phyloP scores from a whole-genome alignment of 2,888 invertebrate species.

The Eucriotettix oculatus region DNA sequence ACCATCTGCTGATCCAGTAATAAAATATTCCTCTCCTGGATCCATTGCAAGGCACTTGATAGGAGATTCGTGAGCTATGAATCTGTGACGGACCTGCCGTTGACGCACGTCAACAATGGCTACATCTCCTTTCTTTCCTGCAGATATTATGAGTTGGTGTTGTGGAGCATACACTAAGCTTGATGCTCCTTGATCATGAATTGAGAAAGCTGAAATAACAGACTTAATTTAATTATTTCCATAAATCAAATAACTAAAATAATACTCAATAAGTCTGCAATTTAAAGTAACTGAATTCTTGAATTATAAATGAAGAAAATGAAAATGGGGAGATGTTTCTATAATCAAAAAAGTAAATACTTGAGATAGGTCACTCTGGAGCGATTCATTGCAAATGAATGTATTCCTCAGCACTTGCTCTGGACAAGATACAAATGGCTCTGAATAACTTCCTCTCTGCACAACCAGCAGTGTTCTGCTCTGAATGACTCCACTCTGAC shows the following conservation, averaged over 20 bases:
- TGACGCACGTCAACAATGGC: constrained; percentile 91
- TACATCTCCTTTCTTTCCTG: constrained; percentile 93
- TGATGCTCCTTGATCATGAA: constrained; percentile 88
- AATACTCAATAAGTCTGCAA: too few relatives aligned
- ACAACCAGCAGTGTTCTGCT: too few relatives aligned
- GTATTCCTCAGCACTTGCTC: too few relatives aligned
- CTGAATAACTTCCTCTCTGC: too few relatives aligned
- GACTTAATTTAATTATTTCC: too few relatives aligned
- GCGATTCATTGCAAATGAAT: too few relatives aligned
- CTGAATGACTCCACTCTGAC: too few relatives aligned
- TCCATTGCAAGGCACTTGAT: constrained; percentile 91
- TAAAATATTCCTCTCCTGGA: constrained; percentile 90
- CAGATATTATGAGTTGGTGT: constrained; percentile 85
- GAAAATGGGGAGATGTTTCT: too few relatives aligned
- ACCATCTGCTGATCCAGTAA: constrained; percentile 85
- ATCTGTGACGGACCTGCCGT: constrained; percentile 68
- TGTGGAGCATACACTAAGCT: constrained; percentile 82
- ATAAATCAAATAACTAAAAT: too few relatives aligned
- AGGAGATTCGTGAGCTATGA: constrained; percentile 81
- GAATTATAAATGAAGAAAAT: not conserved
- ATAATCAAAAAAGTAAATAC: too few relatives aligned
- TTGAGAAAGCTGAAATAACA: constrained; percentile 57
- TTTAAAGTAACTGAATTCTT: not conserved
- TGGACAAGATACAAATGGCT: too few relatives aligned
- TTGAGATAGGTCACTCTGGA: too few relatives aligned